phyloP scores from a whole-genome alignment of 2,888 invertebrate species.

The Salpingus planirostris region DNA sequence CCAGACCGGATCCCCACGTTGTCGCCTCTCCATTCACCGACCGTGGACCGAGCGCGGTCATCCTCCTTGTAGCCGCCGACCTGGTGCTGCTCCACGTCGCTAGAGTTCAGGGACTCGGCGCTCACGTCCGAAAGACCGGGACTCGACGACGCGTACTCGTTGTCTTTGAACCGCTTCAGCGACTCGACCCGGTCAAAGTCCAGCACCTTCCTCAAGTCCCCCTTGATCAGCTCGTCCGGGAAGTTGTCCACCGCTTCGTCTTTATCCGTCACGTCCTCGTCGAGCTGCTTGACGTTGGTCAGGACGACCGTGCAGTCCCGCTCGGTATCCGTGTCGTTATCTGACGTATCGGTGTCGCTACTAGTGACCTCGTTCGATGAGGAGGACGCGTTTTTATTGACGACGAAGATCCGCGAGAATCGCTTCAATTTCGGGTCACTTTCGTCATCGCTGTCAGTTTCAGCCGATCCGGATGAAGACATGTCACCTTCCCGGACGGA shows the following conservation, averaged over 20 bases:
- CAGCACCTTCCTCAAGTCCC: slow-evolving; percentile 1
- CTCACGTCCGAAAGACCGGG: slow-evolving; percentile 35
- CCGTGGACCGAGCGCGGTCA: slow-evolving; percentile 10
- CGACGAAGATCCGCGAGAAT: slow-evolving; percentile 61
- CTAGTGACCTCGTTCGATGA: slow-evolving; percentile 29
- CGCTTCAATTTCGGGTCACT: slow-evolving; percentile 48
- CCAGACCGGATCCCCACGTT: slow-evolving; percentile 33
- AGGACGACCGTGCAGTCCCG: slow-evolving; percentile 42
- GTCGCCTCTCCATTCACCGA: slow-evolving; percentile 31
- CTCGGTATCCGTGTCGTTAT: slow-evolving; percentile 52
- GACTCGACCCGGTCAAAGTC: slow-evolving; percentile 2
- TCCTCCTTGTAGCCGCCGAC: slow-evolving; percentile 7
- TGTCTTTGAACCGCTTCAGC: slow-evolving; percentile 11
- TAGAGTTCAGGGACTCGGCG: slow-evolving; percentile 35
- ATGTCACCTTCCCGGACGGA: slow-evolving; percentile 42
- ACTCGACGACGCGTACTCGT: slow-evolving; percentile 28
- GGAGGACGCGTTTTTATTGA: slow-evolving; percentile 52
- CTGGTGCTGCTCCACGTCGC: slow-evolving; percentile 27
- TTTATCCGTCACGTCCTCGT: slow-evolving; percentile 2
- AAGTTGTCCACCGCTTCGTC: slow-evolving; percentile 5
- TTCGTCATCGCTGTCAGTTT: slow-evolving; percentile 45
- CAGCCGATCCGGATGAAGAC: slow-evolving; percentile 34
- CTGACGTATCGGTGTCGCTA: slow-evolving; percentile 54
- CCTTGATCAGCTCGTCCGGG: slow-evolving; percentile 1
- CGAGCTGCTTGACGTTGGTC: slow-evolving; percentile 33